These are phyloP conservation scores for Diploptera punctata DNA, from an alignment of 2,888 invertebrate genomes.

Conservation along the genomic window DNA sequence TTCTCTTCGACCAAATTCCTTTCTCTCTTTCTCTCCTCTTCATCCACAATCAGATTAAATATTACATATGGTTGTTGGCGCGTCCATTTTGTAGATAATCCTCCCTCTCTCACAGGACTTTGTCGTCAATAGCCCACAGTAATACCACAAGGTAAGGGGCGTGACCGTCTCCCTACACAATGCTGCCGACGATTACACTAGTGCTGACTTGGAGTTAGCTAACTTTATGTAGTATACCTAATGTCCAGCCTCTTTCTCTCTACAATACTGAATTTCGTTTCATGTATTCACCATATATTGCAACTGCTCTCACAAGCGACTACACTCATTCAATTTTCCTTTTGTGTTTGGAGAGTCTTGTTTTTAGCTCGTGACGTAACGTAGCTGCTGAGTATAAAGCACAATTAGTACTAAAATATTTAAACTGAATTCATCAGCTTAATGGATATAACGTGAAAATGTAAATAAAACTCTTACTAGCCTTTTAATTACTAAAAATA, in stretches of 20 bases:
- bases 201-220: neutral
- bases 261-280: too few relatives aligned
- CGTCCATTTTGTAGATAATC: conserved; percentile 27
- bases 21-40: neutral
- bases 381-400: too few relatives aligned
- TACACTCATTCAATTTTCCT: too few relatives aligned
- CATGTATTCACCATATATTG: too few relatives aligned
- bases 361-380: too few relatives aligned
- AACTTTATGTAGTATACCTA: neutral
- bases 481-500: too few relatives aligned
- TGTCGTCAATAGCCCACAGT: conserved; percentile 11
- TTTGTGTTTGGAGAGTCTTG: too few relatives aligned
- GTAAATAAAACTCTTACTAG: too few relatives aligned
- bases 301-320: too few relatives aligned
- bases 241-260: neutral
- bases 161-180: neutral
- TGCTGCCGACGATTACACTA: neutral
- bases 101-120: neutral
- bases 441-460: too few relatives aligned
- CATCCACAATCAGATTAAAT: conserved; percentile 28
- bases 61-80: conserved; percentile 29
- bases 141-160: neutral
- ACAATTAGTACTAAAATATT: too few relatives aligned
- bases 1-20: neutral
- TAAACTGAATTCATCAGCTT: too few relatives aligned